Evolutionary conservation across 37 sponge, comb jelly and placozoan genomes (phyloP), one percentile per base, ranked within the genome.

Genomic region (Chondrilla cf. caribensis): DNA sequence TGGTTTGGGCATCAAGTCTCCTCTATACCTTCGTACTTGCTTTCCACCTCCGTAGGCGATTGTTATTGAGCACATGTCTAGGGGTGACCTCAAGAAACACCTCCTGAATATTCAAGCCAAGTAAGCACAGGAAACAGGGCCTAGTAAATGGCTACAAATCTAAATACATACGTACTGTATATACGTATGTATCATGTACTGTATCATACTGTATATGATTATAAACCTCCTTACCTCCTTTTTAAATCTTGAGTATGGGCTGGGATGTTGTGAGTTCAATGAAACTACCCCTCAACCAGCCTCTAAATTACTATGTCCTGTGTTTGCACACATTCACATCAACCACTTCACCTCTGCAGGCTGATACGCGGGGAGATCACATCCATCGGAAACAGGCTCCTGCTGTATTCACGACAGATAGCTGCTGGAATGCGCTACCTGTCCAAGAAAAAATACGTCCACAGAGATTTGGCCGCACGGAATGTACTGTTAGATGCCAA

Each of bases 381-480:
- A n/a, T n/a, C n/a, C n/a, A n/a, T n/a, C 2, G 26, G 33, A 2
- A 21, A 28, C 36, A 68, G 32, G 32, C 82, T 81, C 2, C 8
- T 81, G 59, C 36, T 65, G 6, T 81, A 54, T 65, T 62, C 42
- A 28, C 58, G 59, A 21, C 47, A 81, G 28, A 64, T 81, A 24
- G 67, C 44, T 41, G 19, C 39, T 21, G 82, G 82, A 11, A 81
- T 81, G 82, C 47, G 65, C 6, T 81, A 81, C 67, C 68, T 81
- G 8, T 62, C 82, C 31, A 42, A 24, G 19, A 81, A 62, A 68
- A 38, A 62, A n/a, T 81, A 39, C 54, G 70, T 81, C 26, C 82
- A 81, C 37, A 62, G 82, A 43, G 82, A 81, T 65, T 68, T 81
- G 35, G 82, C 82, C 25, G 67, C 68, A 18, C 25, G 82, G 72